These are phyloP conservation scores for Mustela lutreola DNA, from an alignment of 2,113 vertebrate species.

Conservation along the genomic window DNA sequence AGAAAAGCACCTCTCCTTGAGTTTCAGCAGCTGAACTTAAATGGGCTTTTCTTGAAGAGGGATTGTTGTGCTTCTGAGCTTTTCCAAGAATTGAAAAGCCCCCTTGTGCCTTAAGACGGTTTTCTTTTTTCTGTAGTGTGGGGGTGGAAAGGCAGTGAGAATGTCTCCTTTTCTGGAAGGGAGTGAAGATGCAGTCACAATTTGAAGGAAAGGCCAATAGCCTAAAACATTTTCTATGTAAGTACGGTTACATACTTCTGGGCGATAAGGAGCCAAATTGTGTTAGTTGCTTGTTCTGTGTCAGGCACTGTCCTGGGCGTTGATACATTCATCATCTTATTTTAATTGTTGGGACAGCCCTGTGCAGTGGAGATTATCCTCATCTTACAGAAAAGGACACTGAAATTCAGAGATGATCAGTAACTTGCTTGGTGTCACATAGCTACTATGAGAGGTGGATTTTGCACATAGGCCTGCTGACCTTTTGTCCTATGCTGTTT, in stretches of 20 bases:
- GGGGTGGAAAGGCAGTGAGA: not conserved
- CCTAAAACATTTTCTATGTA: not conserved
- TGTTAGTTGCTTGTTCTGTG: not conserved
- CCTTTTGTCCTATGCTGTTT: fast-evolving
- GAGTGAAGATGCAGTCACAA: not conserved
- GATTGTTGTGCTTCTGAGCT: conserved; percentile 1
- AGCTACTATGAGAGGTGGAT: not conserved
- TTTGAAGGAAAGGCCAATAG: not conserved
- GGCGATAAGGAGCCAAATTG: not conserved
- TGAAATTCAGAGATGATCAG: not conserved
- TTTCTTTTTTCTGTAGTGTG: not conserved
- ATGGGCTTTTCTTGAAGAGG: conserved; percentile 31
- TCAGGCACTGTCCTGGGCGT: not conserved
- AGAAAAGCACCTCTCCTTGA: conserved; percentile 11
- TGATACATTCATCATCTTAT: not conserved
- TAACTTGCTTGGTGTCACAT: not conserved
- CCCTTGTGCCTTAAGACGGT: conserved; percentile 28
- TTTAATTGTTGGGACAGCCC: not conserved
- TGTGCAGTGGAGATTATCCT: not conserved
- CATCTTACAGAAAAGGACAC: not conserved
- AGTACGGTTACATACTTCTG: not conserved
- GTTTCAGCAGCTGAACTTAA: not conserved
- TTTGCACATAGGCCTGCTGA: not conserved
- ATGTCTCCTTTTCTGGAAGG: not conserved
- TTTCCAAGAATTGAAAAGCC: conserved; percentile 53